Conservation (phyloP, 2,113 vertebrate species). For the Myotis lucifugus region DNA sequence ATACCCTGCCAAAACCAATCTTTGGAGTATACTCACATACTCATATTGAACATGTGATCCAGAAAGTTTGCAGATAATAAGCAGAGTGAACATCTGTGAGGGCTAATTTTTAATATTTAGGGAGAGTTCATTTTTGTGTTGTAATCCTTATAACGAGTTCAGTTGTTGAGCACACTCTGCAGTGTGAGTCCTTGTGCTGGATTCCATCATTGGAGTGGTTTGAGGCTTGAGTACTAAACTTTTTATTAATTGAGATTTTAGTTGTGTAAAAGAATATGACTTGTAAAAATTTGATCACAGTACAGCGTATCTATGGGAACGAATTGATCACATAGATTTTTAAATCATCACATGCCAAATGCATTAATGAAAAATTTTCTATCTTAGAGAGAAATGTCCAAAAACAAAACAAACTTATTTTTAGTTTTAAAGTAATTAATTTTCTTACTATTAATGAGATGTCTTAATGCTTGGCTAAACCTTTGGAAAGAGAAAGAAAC, state of each 20-base stretch:
- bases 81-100: constrained; percentile 82
- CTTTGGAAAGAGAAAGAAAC: background rate
- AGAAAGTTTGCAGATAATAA: constrained; percentile 85
- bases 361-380: constrained; percentile 20
- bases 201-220: constrained; percentile 63
- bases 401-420: constrained; percentile 6
- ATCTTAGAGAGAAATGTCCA: background rate
- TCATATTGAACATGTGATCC: constrained; percentile 82
- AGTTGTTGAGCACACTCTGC: background rate
- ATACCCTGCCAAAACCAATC: constrained; percentile 84
- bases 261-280: constrained; percentile 41
- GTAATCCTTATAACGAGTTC: constrained; percentile 72
- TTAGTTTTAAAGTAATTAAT: constrained; percentile 22
- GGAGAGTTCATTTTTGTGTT: constrained; percentile 79
- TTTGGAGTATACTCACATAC: constrained; percentile 84
- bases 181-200: constrained; percentile 51
- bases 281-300: constrained; percentile 40
- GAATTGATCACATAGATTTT: background rate
- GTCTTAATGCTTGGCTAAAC: background rate
- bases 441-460: constrained; percentile 28
- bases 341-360: constrained; percentile 20
- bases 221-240: constrained; percentile 52
- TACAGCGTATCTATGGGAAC: constrained; percentile 22
- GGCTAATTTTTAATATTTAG: constrained; percentile 85
- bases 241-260: constrained; percentile 67